These are phyloP conservation scores for Rostrhamus sociabilis DNA, from an alignment of 2,797 vertebrate genomes.

Conservation along the genomic window DNA sequence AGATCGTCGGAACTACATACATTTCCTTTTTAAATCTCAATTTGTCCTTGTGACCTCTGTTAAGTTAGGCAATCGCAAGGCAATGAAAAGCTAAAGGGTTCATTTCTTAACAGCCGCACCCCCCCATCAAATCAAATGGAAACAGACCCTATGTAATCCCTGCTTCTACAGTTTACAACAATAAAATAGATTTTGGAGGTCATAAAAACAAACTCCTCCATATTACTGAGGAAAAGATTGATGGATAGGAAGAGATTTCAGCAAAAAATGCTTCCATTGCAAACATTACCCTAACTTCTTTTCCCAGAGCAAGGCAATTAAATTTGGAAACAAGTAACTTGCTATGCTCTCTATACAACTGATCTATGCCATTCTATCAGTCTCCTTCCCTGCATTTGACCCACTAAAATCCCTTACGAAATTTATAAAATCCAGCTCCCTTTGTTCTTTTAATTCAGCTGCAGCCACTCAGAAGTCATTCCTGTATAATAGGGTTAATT, in stretches of 20 bases:
- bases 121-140: neutral
- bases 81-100: neutral
- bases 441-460: neutral
- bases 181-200: neutral
- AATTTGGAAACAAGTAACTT: neutral
- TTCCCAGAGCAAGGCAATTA: neutral
- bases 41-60: neutral
- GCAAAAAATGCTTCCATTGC: neutral
- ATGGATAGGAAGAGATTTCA: neutral
- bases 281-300: neutral
- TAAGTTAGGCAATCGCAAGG: neutral
- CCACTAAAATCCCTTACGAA: neutral
- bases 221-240: neutral
- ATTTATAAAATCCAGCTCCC: neutral
- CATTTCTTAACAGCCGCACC: neutral
- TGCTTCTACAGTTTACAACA: neutral
- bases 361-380: neutral
- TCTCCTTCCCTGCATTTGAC: neutral
- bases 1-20: neutral
- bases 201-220: neutral
- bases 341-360: neutral
- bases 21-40: neutral
- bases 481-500: neutral
- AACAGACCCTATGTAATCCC: neutral
- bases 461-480: neutral